phyloP scores from a whole-genome alignment of 2,888 invertebrate genomes.

The Metacarcinus magister region DNA sequence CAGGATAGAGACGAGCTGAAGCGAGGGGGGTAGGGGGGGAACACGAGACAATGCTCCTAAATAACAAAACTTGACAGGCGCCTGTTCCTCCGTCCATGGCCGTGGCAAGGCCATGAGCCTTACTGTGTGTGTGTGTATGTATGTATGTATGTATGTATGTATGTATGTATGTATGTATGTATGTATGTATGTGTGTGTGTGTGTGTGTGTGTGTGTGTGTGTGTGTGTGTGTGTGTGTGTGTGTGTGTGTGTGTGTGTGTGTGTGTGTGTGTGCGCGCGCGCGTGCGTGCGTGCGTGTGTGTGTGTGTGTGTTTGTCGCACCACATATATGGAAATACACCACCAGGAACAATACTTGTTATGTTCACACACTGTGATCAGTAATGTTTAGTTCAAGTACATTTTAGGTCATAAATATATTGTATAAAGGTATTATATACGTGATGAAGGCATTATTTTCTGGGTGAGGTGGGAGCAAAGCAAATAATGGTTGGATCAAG shows the following conservation, averaged over 20 bases:
- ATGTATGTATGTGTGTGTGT: too few relatives aligned
- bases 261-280: too few relatives aligned
- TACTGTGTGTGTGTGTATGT: background rate
- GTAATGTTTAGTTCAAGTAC: background rate
- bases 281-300: too few relatives aligned
- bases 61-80: background rate
- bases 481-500: too few relatives aligned
- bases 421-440: background rate
- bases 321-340: background rate
- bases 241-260: too few relatives aligned
- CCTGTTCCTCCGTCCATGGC: background rate
- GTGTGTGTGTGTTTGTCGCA: conserved; percentile 5
- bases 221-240: too few relatives aligned
- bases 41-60: conserved; percentile 22
- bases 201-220: too few relatives aligned
- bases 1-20: background rate
- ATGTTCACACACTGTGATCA: background rate
- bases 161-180: too few relatives aligned
- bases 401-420: background rate
- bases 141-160: too few relatives aligned
- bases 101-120: background rate
- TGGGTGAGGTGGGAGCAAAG: background rate
- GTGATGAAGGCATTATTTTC: too few relatives aligned
- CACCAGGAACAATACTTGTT: background rate
- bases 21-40: background rate